A percentile compares a stretch with the other conserved stretches of the same genome.
These are phyloP conservation scores for Aphidius colemani DNA, from an alignment of 2,888 invertebrate species.

Conservation along the genomic window DNA sequence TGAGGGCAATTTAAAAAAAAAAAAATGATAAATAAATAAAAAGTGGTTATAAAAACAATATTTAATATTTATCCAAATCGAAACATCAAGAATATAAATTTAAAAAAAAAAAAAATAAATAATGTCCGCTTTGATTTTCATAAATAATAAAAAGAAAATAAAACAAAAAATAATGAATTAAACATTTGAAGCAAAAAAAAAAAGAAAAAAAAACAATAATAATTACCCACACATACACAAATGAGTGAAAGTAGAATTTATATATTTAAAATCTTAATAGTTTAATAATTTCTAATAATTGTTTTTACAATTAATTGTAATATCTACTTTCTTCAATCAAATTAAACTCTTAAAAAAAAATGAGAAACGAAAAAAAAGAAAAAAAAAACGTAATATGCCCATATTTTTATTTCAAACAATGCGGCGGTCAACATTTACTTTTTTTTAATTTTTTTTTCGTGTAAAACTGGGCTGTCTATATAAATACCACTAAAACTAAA, in stretches of 20 bases:
- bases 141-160: constrained; percentile 46
- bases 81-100: constrained; percentile 31
- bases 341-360: constrained; percentile 25
- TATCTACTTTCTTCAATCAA: constrained; percentile 57
- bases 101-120: constrained; percentile 39
- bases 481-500: constrained; percentile 57
- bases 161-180: constrained; percentile 33
- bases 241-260: constrained; percentile 60
- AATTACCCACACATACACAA: constrained; percentile 37
- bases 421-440: constrained; percentile 54
- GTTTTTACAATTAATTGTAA: constrained; percentile 56
- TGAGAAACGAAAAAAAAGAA: constrained; percentile 29
- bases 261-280: constrained; percentile 53
- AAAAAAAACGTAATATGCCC: constrained; percentile 52
- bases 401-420: constrained; percentile 53
- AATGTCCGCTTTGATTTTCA: constrained; percentile 55
- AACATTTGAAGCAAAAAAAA: constrained; percentile 37
- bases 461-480: constrained; percentile 60
- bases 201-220: constrained; percentile 43
- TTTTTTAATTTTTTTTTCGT: constrained; percentile 39
- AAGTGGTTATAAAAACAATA: constrained; percentile 51
- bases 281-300: constrained; percentile 55
- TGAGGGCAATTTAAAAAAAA: constrained; percentile 46
- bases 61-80: constrained; percentile 48
- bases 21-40: constrained; percentile 28